Conservation (phyloP, 1,140 invertebrate species). For the Sinella curviseta region DNA sequence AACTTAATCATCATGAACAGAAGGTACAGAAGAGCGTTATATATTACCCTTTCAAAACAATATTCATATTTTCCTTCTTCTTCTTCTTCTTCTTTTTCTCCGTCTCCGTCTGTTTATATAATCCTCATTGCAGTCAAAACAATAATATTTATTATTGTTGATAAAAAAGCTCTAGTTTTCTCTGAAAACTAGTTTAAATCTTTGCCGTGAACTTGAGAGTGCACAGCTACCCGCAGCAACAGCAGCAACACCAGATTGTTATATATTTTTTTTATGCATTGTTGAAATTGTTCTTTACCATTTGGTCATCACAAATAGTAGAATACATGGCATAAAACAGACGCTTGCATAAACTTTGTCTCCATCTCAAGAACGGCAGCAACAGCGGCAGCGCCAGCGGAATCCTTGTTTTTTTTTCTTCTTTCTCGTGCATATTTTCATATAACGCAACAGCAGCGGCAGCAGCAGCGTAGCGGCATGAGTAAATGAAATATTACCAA, state of each 20-base stretch:
- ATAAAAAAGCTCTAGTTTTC: not conserved
- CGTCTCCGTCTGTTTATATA: no score
- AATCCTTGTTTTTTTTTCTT: no score
- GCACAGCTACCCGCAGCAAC: not conserved
- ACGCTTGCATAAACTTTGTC: not conserved
- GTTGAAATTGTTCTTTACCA: no score
- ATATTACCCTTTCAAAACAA: no score
- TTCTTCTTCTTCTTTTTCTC: no score
- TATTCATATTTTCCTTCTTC: no score
- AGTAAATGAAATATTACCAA: not conserved
- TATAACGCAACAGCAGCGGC: not conserved
- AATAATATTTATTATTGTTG: not conserved
- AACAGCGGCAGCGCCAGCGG: not conserved
- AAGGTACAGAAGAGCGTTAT: no score
- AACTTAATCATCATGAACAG: not conserved
- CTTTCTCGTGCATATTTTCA: not conserved
- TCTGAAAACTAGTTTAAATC: not conserved
- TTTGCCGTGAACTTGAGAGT: not conserved
- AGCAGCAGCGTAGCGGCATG: not conserved
- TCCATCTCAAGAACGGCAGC: not conserved
- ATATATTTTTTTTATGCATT: not conserved
- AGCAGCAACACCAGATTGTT: not conserved
- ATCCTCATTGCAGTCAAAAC: not conserved
- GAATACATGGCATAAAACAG: no score
- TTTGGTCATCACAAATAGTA: no score